Base-by-base conservation (phyloP, 2,113 vertebrate species). In the Paraplagusia blochii region DNA sequence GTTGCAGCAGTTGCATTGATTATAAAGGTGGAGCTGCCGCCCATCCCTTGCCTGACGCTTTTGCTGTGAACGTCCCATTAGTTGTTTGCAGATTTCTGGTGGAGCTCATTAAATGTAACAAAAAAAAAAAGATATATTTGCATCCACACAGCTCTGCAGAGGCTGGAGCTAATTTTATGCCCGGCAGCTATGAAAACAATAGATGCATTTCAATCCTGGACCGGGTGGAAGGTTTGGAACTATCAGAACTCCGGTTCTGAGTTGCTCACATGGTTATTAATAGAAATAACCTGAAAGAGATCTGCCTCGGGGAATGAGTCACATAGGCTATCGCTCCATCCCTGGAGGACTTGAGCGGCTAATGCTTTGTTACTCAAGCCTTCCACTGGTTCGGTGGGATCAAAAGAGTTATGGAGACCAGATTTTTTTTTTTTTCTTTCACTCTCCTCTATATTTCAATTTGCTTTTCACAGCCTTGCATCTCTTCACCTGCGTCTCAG, bases 301-400 rank as follows among this genome's bases (percentile, higher is more conserved):
- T 63, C 66, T 74, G 58, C 71, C 51, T 56, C 10, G 2, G 69
- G 52, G 69, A 61, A 88, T 88, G 85, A 88, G 66, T 89, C 86
- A 88, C 66, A 74, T 61, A 70, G 51, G 59, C 72, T 4, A 69
- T 56, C 48, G 9, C 57, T 66, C 73, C 61, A 36, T 76, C 78
- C 82, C 74, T 17, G 48, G 83, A 77, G 76, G 65, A 73, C 78
- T 72, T 52, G 9, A 40, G 66, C 73, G 82, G 81, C 62, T 72
- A 57, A 46, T 58, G 63, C 73, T 81, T 73, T 79, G 82, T 81
- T 77, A 72, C 57, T 66, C 57, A 50, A 71, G 54, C 72, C 61
- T 71, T 74, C 47, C 73, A 68, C 74, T 55, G 61, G 65, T 60
- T 53, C 51, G 70, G 53, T 66, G 67, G 68, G 70, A 76, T 80